Conservation (phyloP, 2,797 vertebrate genomes). For the Pantherophis alleghaniensis region DNA sequence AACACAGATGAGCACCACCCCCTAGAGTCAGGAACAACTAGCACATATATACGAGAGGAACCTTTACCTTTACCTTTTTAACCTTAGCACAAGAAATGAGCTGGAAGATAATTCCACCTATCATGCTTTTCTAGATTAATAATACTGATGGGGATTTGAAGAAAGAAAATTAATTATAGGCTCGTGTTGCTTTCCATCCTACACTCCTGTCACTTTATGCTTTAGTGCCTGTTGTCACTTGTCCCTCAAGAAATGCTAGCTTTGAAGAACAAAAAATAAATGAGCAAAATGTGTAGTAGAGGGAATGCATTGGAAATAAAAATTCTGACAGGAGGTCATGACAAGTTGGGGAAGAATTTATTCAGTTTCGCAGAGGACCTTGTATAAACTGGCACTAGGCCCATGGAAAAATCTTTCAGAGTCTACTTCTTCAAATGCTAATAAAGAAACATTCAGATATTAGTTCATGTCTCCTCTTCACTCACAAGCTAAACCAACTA, state of each 20-base stretch:
- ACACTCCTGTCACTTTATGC: slow-evolving; percentile 71
- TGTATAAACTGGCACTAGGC: slow-evolving; percentile 41
- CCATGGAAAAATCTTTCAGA: not conserved
- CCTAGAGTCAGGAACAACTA: no score
- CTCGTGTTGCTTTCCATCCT: slow-evolving; percentile 74
- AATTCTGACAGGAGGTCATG: slow-evolving; percentile 47
- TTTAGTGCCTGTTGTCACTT: slow-evolving; percentile 69
- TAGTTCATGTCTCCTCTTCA: not conserved
- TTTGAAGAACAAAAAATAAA: slow-evolving; percentile 62
- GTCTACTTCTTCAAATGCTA: not conserved
- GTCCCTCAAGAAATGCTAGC: slow-evolving; percentile 72
- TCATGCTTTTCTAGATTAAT: slow-evolving; percentile 69
- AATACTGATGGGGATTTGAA: slow-evolving; percentile 77
- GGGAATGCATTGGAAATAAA: slow-evolving; percentile 60
- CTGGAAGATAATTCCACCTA: slow-evolving; percentile 57
- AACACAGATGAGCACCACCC: no score
- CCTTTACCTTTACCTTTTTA: no score
- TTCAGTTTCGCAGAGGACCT: slow-evolving; percentile 60
- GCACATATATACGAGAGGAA: no score
- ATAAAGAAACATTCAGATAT: not conserved
- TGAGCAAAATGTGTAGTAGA: slow-evolving; percentile 49
- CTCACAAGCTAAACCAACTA: not conserved
- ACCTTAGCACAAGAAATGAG: slow-evolving; percentile 61
- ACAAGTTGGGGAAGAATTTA: slow-evolving; percentile 55
- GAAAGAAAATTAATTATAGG: slow-evolving; percentile 82